Base-by-base conservation (phyloP, 2,113 vertebrate genomes). In the Camelus bactrianus region DNA sequence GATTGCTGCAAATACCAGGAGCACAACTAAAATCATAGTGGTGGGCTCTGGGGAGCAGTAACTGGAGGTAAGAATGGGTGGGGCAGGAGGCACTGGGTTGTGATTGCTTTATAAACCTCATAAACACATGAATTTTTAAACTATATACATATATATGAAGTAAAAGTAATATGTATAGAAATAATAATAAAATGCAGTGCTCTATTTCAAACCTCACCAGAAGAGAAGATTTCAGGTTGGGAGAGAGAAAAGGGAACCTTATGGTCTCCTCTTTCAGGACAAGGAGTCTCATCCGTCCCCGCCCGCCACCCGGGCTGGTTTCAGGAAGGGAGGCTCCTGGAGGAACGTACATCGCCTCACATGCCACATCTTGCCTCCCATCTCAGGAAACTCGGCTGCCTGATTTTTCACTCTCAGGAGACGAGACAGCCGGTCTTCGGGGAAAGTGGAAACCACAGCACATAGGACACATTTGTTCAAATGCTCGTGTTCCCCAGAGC, bases 391-490 rank as follows among this genome's bases (percentile, higher is more conserved):
- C 35, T 70, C 35, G 0, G 46, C 94, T 89, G 93, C 84, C 84
- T 91, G 93, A 81, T 76, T 93, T 95, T 93, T 95, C 70, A 86
- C 96, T 97, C 81, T 0, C 0, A 13, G 56, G 86, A 97, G 97
- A 96, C 58, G 52, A 95, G 96, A 89, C 12, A 91, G 95, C 58
- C 52, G 7, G 93, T 62, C 94, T 95, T 89, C 13, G 32, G 94
- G 96, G 98, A 97, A 91, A 94, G 93, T 92, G 81, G 94, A 97
- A 98, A 98, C 96, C 97, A 28, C 96, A 95, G 97, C n/a, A 83
- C 0, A 0, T 73, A 11, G 32, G 84, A 77, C 94, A 58, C 92
- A 7, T 96, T 98, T 97, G 38, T 96, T 96, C 97, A 98, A 95
- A 97, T 8, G 97, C 94, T 96, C 91, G 26, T 58, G 73, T 96